Evolutionary conservation across 2,113 vertebrate genomes (phyloP), one percentile per base, ranked within the genome.

Genomic region (Pollachius pollachius): DNA sequence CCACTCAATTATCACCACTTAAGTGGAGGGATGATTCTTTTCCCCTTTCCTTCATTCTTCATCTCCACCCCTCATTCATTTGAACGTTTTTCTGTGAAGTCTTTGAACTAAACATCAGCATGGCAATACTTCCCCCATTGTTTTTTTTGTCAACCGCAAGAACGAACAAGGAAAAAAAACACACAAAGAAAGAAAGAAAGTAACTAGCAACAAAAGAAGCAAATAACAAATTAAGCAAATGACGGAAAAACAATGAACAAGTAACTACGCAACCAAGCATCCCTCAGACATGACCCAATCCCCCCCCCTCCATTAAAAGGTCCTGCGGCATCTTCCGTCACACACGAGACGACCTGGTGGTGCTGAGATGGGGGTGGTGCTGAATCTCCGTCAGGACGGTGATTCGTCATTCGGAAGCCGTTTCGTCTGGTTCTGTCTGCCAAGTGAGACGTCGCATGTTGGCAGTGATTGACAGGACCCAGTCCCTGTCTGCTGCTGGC

Each of bases 391-490:
- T 48, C 65, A 16, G 52, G 37, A 71, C 72, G 81, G 80, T 83
- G 80, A 90, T 90, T 89, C 85, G 83, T 87, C 85, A 85, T 78
- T 82, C 79, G 52, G 76, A 75, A 80, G 79, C 67, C 79, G 84
- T 85, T 85, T 86, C 15, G 80, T 75, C 84, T 84, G 81, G 75
- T 86, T 84, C 88, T 80, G 86, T 87, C 81, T 75, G 72, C 75
- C 73, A 78, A 87, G 83, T 75, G 78, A 92, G 87, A 90, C 82
- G 48, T 88, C 81, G 71, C 77, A 79, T 77, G 84, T 84, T 78
- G 73, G 77, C 63, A 25, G 67, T 89, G 89, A 92, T 80, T 90
- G 91, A 92, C 89, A 88, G 79, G 67, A 77, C 80, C 75, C 85
- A 88, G 86, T 80, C 82, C 41, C 74, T 77, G 80, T n/a, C 15